Percentiles rank a stretch among this genome's conserved stretches.
Evolutionary conservation across 2,888 invertebrate species (phyloP).

Genomic region (Polia nebulosa): DNA sequence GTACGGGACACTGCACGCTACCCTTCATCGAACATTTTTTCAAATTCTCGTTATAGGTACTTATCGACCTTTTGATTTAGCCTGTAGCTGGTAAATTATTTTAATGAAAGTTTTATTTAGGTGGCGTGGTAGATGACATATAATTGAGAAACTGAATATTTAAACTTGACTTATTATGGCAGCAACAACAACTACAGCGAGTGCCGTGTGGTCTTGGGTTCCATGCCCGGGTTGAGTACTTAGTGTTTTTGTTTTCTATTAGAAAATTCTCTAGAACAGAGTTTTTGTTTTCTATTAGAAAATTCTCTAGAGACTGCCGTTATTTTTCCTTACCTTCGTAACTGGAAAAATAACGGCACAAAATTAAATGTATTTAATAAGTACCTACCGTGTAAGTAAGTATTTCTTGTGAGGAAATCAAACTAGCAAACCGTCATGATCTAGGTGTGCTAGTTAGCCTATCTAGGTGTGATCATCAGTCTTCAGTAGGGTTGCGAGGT

Average conservation of each 20-base stretch:
- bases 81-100: slow-evolving; percentile 18
- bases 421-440: too few species aligned
- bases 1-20: slow-evolving; percentile 78
- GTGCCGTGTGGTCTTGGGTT: background rate
- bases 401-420: too few species aligned
- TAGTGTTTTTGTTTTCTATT: background rate
- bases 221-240: background rate
- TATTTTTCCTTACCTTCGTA: too few species aligned
- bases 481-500: too few species aligned
- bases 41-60: slow-evolving; percentile 49
- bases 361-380: too few species aligned
- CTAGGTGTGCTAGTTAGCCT: too few species aligned
- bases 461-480: too few species aligned
- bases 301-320: too few species aligned
- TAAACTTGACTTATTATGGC: background rate
- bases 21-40: slow-evolving; percentile 61
- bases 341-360: too few species aligned
- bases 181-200: background rate
- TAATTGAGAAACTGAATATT: background rate
- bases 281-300: too few species aligned
- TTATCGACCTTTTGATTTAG: slow-evolving; percentile 42
- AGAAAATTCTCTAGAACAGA: background rate
- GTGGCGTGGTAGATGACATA: background rate
- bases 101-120: background rate
- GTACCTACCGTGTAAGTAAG: too few species aligned